A percentile compares a stretch with the other conserved stretches of the same genome.
Evolutionary conservation across 2,888 invertebrate species (phyloP).

Genomic region (Drosophila testacea): DNA sequence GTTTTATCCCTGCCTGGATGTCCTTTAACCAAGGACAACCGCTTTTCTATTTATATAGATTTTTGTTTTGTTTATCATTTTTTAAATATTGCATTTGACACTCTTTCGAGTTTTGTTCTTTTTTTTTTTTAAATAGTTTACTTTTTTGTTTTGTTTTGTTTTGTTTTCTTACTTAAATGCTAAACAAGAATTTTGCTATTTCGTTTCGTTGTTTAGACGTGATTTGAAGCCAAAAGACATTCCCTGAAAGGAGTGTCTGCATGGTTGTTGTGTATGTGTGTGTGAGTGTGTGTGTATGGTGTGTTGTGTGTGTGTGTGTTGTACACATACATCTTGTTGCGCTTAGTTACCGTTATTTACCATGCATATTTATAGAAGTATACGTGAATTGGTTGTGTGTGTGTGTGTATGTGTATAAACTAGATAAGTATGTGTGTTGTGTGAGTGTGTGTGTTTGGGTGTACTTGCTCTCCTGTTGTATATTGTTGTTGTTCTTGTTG

Average conservation of each 20-base stretch:
- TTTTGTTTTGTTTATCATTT: constrained; percentile 6
- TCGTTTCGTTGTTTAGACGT: constrained; percentile 67
- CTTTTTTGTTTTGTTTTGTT: constrained; percentile 18
- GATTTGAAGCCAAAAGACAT: constrained; percentile 37
- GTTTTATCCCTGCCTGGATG: constrained; percentile 28
- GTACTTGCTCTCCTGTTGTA: constrained; percentile 9
- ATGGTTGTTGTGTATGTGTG: constrained; percentile 20
- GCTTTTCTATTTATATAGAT: constrained; percentile 9
- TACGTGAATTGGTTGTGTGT: constrained; percentile 46
- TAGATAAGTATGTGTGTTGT: constrained; percentile 52
- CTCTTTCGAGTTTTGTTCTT: constrained; percentile 13
- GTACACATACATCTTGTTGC: constrained; percentile 71
- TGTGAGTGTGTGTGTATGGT: constrained; percentile 26
- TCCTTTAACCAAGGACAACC: constrained; percentile 24
- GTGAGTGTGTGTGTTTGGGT: constrained; percentile 25
- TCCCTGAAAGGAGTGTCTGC: constrained; percentile 1
- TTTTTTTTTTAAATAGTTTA: constrained; percentile 25
- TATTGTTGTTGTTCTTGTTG: constrained; percentile 6
- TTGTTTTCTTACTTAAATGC: constrained; percentile 65
- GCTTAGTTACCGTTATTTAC: constrained; percentile 70
- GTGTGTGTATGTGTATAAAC: constrained; percentile 36
- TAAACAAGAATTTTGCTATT: constrained; percentile 78
- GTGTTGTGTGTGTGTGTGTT: constrained; percentile 48
- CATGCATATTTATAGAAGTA: constrained; percentile 77
- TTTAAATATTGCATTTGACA: constrained; percentile 49